phyloP scores from a whole-genome alignment of 2,888 invertebrate genomes.

The Cerastis leucographa region DNA sequence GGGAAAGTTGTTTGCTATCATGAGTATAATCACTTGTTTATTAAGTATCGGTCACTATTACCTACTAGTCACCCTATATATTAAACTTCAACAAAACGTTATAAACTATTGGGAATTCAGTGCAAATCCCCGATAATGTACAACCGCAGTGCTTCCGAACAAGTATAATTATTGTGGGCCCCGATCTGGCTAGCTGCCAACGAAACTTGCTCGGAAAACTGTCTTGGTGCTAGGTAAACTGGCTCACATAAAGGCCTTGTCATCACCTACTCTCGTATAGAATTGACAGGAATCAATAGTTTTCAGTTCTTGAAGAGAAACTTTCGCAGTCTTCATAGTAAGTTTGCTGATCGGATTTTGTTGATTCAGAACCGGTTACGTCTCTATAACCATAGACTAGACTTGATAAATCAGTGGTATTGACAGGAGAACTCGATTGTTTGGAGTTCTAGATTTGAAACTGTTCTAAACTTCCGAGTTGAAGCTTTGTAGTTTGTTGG shows the following conservation, averaged over 20 bases:
- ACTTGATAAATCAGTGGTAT: background rate
- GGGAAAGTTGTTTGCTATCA: no score
- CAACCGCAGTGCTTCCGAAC: constrained; percentile 52
- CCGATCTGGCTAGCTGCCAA: constrained; percentile 64
- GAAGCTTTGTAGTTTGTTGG: background rate
- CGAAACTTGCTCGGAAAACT: constrained; percentile 57
- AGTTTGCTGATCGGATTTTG: background rate
- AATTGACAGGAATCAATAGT: constrained; percentile 21
- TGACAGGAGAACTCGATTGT: background rate
- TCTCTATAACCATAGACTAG: background rate
- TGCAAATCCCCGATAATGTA: constrained; percentile 53
- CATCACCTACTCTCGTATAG: constrained; percentile 19
- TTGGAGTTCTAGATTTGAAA: background rate
- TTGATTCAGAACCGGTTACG: background rate
- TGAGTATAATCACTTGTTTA: no score
- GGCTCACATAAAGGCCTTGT: constrained; percentile 48
- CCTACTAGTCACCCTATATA: background rate
- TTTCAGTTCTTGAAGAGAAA: constrained; percentile 17
- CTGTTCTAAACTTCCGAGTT: background rate
- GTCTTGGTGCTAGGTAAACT: constrained; percentile 34
- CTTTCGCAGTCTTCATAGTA: background rate
- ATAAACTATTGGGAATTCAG: constrained; percentile 35
- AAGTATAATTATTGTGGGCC: constrained; percentile 65
- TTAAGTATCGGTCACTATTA: no score
- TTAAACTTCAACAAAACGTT: constrained; percentile 33